Conservation (phyloP, 2,113 vertebrate genomes). For the Ovibos moschatus region DNA sequence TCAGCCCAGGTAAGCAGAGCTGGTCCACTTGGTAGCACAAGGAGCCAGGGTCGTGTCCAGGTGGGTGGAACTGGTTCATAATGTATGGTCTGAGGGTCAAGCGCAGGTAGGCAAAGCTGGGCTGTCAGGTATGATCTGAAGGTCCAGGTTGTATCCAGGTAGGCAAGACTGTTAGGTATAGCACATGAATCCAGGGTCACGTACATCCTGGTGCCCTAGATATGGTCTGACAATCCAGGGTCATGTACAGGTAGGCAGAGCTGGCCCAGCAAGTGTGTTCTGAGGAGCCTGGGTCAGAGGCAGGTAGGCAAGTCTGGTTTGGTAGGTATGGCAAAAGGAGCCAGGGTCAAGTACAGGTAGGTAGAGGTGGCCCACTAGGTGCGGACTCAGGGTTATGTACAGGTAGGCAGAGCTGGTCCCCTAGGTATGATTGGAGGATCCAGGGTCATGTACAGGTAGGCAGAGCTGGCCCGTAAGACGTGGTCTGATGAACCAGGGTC, state of each 20-base stretch:
- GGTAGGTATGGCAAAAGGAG: not conserved
- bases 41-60: not conserved
- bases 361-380: not conserved
- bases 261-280: not conserved
- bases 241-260: not conserved
- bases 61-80: not conserved
- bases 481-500: not conserved
- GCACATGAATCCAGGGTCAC: not conserved
- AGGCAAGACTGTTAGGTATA: not conserved
- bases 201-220: not conserved
- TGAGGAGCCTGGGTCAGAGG: not conserved
- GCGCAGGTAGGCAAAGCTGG: not conserved
- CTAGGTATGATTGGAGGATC: not conserved
- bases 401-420: not conserved
- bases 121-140: rapidly evolving
- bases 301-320: not conserved
- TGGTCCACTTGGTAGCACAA: not conserved
- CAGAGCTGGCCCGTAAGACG: not conserved
- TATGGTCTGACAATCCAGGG: not conserved
- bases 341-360: not conserved
- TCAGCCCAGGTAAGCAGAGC: not conserved
- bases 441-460: not conserved
- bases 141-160: not conserved
- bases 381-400: no score
- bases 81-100: not conserved